These are phyloP conservation scores for Lamprologus callipterus DNA, from an alignment of 2,113 vertebrate genomes.

Conservation along the genomic window DNA sequence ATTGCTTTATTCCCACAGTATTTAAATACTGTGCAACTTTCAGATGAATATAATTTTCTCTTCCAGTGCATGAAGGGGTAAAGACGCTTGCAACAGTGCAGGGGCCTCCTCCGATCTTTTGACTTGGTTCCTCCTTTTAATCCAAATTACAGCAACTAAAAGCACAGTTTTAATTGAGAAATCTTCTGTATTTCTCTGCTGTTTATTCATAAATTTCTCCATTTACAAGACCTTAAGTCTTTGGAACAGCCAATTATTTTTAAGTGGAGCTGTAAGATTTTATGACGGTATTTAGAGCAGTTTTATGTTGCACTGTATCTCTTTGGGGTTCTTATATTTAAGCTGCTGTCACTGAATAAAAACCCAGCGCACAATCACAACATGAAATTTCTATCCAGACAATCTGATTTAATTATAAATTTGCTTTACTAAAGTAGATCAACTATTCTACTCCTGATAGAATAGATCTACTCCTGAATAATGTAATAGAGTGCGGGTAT, in stretches of 20 bases:
- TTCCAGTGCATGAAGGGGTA: background rate
- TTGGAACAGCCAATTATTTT: background rate
- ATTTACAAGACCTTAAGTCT: background rate
- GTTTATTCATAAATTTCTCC: background rate
- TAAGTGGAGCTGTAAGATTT: background rate
- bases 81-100: background rate
- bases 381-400: background rate
- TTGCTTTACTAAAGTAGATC: background rate
- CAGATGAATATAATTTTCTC: background rate
- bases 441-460: background rate
- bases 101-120: background rate
- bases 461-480: background rate
- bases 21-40: background rate
- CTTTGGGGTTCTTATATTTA: background rate
- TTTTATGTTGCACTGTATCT: background rate
- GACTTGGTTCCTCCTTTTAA: background rate
- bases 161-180: background rate
- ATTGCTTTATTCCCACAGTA: background rate
- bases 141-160: background rate
- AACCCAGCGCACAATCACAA: background rate
- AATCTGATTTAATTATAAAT: background rate
- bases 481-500: background rate
- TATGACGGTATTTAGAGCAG: background rate
- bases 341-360: background rate
- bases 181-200: background rate